Evolutionary conservation across 2,113 vertebrate genomes (phyloP), one percentile per base, ranked within the genome.

Genomic region (Eublepharis macularius): DNA sequence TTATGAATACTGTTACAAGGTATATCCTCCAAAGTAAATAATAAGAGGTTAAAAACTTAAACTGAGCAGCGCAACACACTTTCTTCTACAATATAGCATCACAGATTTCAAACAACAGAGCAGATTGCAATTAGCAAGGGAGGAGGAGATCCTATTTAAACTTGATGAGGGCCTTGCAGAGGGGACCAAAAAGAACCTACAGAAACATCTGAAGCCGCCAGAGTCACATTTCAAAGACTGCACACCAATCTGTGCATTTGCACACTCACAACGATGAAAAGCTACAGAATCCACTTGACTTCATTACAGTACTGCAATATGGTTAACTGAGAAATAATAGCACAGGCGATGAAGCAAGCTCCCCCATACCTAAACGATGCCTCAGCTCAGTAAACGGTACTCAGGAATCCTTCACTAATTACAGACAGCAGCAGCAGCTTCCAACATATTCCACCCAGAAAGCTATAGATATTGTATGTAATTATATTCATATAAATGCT

Each of bases 401-500:
- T n/a, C 41, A 57, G 51, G 41, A 72, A 79, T 17, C 19, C 29
- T 80, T 80, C 41, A 63, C 39, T 74, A 85, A 79, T 85, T 85
- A 73, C 43, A 47, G n/a, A 29, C 8, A 74, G 13, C 68, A 86
- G 17, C 32, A 54, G 63, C 32, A 65, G n/a, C 68, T 85, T 84
- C 10, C 32, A 74, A 80, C n/a, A 73, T 47, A 73, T 80, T 86
- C 76, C 45, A 34, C 26, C 80, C 54, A 80, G 43, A 80, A 85
- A 80, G 39, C 39, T 72, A 85, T 74, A 85, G 76, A 36, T 85
- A 85, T 57, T 72, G 49, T 72, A 72, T 85, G 80, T 80, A 80
- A 80, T 60, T 80, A 80, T 41, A 79, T 70, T 66, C 76, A 85
- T 57, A 85, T 70, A 85, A 72, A 70, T 79, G 65, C 43, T 47